Evolutionary conservation across 2,797 vertebrate genomes (phyloP), one percentile per base, ranked within the genome.

Genomic region (Pteronotus mesoamericanus): DNA sequence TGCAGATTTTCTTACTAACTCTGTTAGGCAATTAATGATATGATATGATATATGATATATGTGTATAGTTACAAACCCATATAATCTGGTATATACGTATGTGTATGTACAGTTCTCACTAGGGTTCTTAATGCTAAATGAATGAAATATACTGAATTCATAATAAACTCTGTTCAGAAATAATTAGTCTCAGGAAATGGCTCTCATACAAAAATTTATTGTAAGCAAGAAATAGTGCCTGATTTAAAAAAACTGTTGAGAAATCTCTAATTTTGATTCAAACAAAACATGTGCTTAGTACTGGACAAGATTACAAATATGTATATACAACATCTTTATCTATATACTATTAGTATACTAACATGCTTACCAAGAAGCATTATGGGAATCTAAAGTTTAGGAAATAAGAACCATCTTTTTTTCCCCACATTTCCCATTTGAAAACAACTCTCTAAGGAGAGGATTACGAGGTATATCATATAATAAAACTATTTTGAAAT

Each of bases 91-190:
- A n/a, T n/a, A n/a, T n/a, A n/a, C n/a, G 53, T 55, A 6, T 83
- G 29, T 55, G 3, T 64, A 10, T 89, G 12, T 48, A 6, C 19
- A 29, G 11, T 79, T 55, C 24, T 68, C n/a, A 68, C 16, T 83
- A 83, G 37, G 3, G 12, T 55, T 10, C 53, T 85, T 93, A 82
- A 34, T 71, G 16, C 1, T 84, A 48, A 74, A 22, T 64, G 18
- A 86, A 68, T 66, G 74, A 96, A 95, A 95, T 79, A 53, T 10
- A 92, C 1, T 48, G n/a, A 82, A 94, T 94, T 88, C 26, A 44
- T 64, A 87, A 80, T 59, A 77, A 57, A 88, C 14, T 46, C 21
- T 84, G 12, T 51, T 84, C 89, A 90, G 22, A 75, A 83, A 77
- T 84, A 44, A 78, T 86, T 83, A 84, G 10, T 64, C 34, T 46